Evolutionary conservation across 1,140 invertebrate genomes (phyloP).

Genomic region (Zaprionus camerounensis): DNA sequence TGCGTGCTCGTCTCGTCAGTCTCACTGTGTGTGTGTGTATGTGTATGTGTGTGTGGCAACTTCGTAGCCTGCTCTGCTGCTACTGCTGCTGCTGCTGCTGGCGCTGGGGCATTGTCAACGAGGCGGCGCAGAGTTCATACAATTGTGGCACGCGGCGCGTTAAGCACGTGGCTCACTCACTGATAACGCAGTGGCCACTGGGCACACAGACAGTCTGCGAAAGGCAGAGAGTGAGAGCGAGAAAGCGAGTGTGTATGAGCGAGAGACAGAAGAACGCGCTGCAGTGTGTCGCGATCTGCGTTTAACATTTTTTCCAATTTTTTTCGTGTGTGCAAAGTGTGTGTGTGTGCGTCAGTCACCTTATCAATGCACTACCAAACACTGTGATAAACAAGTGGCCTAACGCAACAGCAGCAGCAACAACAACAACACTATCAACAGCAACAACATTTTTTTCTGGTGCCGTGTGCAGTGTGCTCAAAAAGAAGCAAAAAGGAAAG

Average conservation of each 20-base stretch:
- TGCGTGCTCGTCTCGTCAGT: constrained; percentile 31
- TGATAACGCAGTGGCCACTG: constrained; percentile 54
- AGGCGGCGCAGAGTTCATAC: constrained; percentile 75
- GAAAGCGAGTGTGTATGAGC: neutral
- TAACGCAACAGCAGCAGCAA: constrained; percentile 7
- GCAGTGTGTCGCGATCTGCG: constrained; percentile 12
- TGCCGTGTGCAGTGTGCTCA: constrained; percentile 20
- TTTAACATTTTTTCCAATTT: constrained; percentile 18
- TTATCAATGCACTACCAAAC: constrained; percentile 39
- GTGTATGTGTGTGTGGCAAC: constrained; percentile 48
- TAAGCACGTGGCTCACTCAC: constrained; percentile 76
- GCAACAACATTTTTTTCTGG: constrained; percentile 2
- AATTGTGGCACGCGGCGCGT: constrained; percentile 81
- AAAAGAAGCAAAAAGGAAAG: neutral
- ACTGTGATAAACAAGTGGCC: constrained; percentile 57
- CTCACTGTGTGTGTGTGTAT: constrained; percentile 22
- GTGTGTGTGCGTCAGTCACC: constrained; percentile 3
- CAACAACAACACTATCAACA: neutral
- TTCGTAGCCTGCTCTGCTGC: constrained; percentile 50
- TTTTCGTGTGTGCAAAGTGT: constrained; percentile 19
- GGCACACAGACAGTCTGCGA: constrained; percentile 5
- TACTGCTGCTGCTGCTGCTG: constrained; percentile 51
- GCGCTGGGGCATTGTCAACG: constrained; percentile 74
- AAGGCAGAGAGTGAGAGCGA: neutral
- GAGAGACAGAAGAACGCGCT: neutral